phyloP scores from a whole-genome alignment of 2,888 invertebrate species.

The Phymatocera aterrima region DNA sequence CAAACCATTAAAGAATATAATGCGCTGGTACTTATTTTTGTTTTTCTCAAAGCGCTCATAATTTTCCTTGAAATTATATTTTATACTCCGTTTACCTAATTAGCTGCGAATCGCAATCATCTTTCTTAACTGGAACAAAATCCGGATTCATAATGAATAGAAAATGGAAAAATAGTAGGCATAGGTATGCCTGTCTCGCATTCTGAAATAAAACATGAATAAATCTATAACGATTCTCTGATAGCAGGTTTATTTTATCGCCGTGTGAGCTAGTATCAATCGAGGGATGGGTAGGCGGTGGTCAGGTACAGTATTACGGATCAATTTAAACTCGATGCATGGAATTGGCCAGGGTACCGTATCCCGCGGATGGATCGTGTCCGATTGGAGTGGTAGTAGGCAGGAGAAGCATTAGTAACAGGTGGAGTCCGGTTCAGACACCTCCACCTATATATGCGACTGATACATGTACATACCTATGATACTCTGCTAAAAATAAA shows the following conservation, averaged over 20 bases:
- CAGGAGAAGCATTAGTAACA: background rate
- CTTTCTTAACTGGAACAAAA: too few species aligned
- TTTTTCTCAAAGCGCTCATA: too few species aligned
- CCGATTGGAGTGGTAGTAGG: background rate
- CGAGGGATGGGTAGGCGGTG: background rate
- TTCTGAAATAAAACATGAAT: too few species aligned
- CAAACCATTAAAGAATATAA: too few species aligned
- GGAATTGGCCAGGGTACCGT: background rate
- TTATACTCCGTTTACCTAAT: too few species aligned
- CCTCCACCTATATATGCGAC: background rate
- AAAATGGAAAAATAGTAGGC: too few species aligned
- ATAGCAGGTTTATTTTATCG: background rate
- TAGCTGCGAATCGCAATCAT: too few species aligned
- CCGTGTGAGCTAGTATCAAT: conserved; percentile 17
- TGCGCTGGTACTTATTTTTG: too few species aligned
- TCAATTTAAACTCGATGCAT: background rate
- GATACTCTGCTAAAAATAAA: conserved; percentile 13
- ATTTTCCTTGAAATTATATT: too few species aligned
- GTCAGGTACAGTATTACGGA: too few species aligned
- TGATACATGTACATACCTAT: background rate
- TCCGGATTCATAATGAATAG: too few species aligned
- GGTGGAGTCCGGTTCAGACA: conserved; percentile 11
- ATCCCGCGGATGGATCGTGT: conserved; percentile 22
- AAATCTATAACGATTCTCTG: background rate
- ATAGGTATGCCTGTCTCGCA: too few species aligned